phyloP scores from a whole-genome alignment of 2,797 vertebrate species.

The Melanotaenia pygmaea region DNA sequence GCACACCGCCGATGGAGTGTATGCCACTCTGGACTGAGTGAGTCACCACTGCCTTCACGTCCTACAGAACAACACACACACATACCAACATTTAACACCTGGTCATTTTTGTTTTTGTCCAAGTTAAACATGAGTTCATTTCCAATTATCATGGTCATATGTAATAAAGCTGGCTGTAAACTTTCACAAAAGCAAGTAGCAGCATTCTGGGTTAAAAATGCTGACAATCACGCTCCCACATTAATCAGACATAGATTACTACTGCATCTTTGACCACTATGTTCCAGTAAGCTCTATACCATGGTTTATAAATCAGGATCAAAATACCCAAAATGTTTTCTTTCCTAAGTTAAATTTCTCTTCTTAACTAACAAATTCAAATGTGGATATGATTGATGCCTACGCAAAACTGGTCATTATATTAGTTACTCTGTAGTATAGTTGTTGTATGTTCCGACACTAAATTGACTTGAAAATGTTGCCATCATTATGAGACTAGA shows the following conservation, averaged over 20 bases:
- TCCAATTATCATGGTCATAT: background rate
- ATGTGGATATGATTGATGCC: background rate
- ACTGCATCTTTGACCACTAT: background rate
- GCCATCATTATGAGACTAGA: slow-evolving; percentile 42
- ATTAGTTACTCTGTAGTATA: background rate
- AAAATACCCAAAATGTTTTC: background rate
- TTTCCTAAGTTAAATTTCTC: background rate
- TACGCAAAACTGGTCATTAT: background rate
- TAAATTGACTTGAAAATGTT: slow-evolving; percentile 11
- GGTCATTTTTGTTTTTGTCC: background rate
- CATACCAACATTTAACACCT: background rate
- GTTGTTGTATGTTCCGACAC: background rate
- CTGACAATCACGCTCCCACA: background rate
- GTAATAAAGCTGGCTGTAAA: background rate
- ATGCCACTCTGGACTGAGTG: slow-evolving; percentile 98
- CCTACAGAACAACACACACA: slow-evolving; percentile 79
- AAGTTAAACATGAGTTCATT: slow-evolving; percentile 1
- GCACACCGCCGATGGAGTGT: slow-evolving; percentile 97
- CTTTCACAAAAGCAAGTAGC: background rate
- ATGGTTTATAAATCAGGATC: too few relatives aligned
- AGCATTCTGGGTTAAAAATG: background rate
- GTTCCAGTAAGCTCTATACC: too few relatives aligned
- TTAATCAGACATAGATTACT: background rate
- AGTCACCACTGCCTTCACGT: slow-evolving; percentile 97
- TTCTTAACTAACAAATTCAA: too few relatives aligned